Base-by-base conservation (phyloP, 1,140 invertebrate genomes). In the Nymphalis io region DNA sequence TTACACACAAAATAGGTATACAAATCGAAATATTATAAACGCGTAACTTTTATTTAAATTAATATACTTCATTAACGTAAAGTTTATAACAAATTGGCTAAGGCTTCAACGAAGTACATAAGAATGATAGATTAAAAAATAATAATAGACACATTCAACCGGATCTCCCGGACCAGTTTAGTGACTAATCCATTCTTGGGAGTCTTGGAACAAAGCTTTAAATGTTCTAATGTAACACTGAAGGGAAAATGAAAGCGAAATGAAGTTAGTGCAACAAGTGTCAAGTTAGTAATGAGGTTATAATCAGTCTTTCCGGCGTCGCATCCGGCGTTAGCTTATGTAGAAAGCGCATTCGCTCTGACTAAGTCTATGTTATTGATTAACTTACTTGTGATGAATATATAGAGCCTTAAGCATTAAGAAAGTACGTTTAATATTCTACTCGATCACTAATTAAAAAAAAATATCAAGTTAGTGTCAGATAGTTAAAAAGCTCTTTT, bases 281-380 rank as follows among this genome's bases (percentile, higher is more conserved):
- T 83, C 78, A 76, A 80, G 78, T 69, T 69, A 62, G 80, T 83
- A 87, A 88, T 84, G 81, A 86, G 81, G 81, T 79, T 88, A 81
- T 88, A 86, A 88, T 88, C 76, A 80, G 77, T 79, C 81, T 83
- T 82, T 85, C 83, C 85, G 84, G 73, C 73, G 59, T 68, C 68
- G 76, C 76, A 80, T 85, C 80, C 82, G 79, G 74, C 75, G 72
- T 48, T 70, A 68, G 59, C 63, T 72, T 51, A 70, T 46, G 61
- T 73, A 78, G 68, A 73, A 84, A 86, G 82, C 76, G 68, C n/a
- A 51, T 75, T 68, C 6, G 46, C 21, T 16, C 42, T 27, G 51
- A 42, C 39, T 48, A 59, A 55, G 12, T 55, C 51, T 55, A 55
- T 55, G 38, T 18, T 11, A 61, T 23, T 39, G 18, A 44, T 61